Evolutionary conservation across 2,797 vertebrate genomes (phyloP).

Genomic region (Myotis planiceps): DNA sequence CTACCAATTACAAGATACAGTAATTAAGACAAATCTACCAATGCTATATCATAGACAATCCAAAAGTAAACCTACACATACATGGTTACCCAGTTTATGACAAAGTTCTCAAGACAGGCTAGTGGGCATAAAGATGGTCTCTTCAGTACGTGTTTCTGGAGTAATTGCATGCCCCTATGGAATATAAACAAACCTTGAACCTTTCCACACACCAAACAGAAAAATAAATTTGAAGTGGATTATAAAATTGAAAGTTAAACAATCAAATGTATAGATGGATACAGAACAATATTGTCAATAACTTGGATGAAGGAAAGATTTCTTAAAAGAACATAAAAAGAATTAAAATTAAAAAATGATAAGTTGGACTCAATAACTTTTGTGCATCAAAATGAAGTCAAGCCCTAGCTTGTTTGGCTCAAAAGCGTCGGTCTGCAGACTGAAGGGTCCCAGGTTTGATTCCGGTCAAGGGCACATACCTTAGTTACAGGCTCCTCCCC

Average conservation of each 20-base stretch:
- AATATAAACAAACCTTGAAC: not conserved
- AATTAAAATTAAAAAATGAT: not conserved
- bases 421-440: too few relatives aligned
- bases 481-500: too few relatives aligned
- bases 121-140: not conserved
- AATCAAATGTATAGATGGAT: not conserved
- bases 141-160: not conserved
- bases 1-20: not conserved
- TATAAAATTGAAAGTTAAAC: not conserved
- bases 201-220: not conserved
- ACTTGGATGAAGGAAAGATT: not conserved
- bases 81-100: not conserved
- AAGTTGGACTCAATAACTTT: not conserved
- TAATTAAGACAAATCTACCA: not conserved
- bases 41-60: not conserved
- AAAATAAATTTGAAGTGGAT: not conserved
- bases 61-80: not conserved
- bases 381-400: not conserved
- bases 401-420: not conserved
- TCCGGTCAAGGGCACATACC: too few relatives aligned
- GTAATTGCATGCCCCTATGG: not conserved
- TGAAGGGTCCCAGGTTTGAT: too few relatives aligned
- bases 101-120: not conserved
- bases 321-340: not conserved
- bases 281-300: not conserved